A percentile compares a stretch with the other conserved stretches of the same genome.
phyloP scores from a whole-genome alignment of 2,113 vertebrate genomes.

The Danio rerio region DNA sequence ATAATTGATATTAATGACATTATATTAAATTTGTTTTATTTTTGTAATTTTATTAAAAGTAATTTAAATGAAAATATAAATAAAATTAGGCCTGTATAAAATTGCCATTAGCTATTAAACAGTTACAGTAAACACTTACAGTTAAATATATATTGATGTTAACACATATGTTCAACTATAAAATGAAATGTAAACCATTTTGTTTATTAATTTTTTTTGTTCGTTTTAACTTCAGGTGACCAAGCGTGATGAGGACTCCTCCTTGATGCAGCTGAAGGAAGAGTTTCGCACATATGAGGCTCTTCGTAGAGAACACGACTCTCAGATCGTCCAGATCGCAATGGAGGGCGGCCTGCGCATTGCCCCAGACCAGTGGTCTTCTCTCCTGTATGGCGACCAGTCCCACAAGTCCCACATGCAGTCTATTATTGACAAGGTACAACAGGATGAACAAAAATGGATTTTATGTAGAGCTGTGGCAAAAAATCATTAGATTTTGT shows the following conservation, averaged over 20 bases:
- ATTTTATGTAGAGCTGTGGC: too few relatives aligned
- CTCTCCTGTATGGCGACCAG: conserved; percentile 94
- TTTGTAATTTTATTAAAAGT: too few relatives aligned
- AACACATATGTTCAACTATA: too few relatives aligned
- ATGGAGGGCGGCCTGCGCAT: conserved; percentile 98
- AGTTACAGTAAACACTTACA: too few relatives aligned
- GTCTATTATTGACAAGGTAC: conserved; percentile 98
- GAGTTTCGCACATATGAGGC: conserved; percentile 97
- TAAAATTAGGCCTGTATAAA: too few relatives aligned
- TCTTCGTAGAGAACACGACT: conserved; percentile 94
- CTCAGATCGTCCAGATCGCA: conserved; percentile 97
- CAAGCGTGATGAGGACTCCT: conserved; percentile 97
- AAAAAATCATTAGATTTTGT: too few relatives aligned
- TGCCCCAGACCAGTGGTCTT: conserved; percentile 98
- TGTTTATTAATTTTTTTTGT: not conserved
- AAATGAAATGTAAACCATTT: too few relatives aligned
- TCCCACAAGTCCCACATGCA: conserved; percentile 99
- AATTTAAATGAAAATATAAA: too few relatives aligned
- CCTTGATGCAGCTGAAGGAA: conserved; percentile 97
- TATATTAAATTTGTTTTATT: too few relatives aligned
- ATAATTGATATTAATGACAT: too few relatives aligned
- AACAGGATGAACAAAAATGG: not conserved
- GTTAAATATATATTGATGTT: too few relatives aligned
- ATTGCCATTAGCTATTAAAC: too few relatives aligned
- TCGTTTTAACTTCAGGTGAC: conserved; percentile 80